Conservation (phyloP, 2,113 vertebrate species). For the Neotragus moschatus region DNA sequence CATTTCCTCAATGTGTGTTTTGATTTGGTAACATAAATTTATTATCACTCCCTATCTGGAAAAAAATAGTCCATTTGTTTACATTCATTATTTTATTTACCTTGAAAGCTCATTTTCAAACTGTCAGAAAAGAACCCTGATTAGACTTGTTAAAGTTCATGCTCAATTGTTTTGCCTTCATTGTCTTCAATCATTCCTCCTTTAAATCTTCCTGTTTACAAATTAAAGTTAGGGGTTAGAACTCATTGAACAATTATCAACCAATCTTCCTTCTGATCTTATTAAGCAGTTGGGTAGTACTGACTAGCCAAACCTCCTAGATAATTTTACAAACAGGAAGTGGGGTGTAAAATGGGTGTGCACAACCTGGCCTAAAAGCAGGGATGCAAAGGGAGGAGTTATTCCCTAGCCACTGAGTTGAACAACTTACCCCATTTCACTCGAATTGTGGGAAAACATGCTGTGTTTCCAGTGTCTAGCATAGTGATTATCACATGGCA, state of each 20-base stretch:
- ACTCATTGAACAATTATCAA: neutral
- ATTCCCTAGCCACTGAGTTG: neutral
- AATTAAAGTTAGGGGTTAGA: neutral
- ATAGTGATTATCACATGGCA: neutral
- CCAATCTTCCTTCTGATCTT: neutral
- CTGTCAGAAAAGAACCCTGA: neutral
- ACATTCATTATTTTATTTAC: neutral
- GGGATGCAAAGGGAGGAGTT: neutral
- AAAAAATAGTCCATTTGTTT: neutral
- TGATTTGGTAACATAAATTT: neutral
- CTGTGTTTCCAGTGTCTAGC: neutral
- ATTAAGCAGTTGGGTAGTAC: neutral
- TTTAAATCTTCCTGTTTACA: neutral
- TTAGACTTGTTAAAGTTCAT: neutral
- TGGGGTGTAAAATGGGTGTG: neutral
- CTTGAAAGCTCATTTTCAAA: neutral
- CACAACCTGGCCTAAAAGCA: neutral
- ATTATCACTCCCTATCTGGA: neutral
- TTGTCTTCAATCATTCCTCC: neutral
- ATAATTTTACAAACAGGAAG: neutral
- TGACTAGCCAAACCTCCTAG: neutral
- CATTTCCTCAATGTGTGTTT: neutral
- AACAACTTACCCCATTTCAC: neutral
- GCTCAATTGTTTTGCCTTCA: neutral
- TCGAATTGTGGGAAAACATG: neutral